A percentile compares a stretch with the other conserved stretches of the same genome.
Conservation (phyloP, 2,797 vertebrate genomes). For the Acropternis orthonyx region DNA sequence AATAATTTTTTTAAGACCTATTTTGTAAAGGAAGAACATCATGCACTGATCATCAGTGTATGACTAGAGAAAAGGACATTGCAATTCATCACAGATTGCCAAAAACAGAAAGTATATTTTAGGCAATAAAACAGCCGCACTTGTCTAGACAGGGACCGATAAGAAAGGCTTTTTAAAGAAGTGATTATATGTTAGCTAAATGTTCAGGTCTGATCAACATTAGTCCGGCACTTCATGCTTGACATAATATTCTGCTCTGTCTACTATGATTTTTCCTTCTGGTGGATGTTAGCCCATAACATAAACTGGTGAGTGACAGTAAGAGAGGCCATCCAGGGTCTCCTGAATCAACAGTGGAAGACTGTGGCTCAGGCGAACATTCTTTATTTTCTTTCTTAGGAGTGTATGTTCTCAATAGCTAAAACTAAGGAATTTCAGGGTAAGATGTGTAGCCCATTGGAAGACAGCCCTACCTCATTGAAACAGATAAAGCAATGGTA, state of each 20-base stretch:
- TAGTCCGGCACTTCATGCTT: background rate
- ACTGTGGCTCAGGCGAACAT: background rate
- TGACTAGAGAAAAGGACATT: background rate
- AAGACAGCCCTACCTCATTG: background rate
- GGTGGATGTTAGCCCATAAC: background rate
- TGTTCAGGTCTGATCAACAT: background rate
- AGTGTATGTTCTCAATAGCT: background rate
- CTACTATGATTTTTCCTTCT: background rate
- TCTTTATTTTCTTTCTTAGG: background rate
- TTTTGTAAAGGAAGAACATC: background rate
- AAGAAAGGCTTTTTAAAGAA: background rate
- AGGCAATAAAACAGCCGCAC: background rate
- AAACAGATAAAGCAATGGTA: background rate
- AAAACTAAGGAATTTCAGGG: background rate
- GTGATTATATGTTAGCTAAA: background rate
- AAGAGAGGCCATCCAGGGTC: background rate
- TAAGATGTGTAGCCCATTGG: background rate
- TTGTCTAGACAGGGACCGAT: background rate
- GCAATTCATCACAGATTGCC: background rate
- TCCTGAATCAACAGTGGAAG: background rate
- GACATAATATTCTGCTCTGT: background rate
- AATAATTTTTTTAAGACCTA: background rate
- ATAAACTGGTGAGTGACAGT: background rate
- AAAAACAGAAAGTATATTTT: background rate
- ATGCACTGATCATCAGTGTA: background rate